Evolutionary conservation across 2,888 invertebrate species (phyloP), one percentile per base, ranked within the genome.

Genomic region (Petrophora chlorosata): DNA sequence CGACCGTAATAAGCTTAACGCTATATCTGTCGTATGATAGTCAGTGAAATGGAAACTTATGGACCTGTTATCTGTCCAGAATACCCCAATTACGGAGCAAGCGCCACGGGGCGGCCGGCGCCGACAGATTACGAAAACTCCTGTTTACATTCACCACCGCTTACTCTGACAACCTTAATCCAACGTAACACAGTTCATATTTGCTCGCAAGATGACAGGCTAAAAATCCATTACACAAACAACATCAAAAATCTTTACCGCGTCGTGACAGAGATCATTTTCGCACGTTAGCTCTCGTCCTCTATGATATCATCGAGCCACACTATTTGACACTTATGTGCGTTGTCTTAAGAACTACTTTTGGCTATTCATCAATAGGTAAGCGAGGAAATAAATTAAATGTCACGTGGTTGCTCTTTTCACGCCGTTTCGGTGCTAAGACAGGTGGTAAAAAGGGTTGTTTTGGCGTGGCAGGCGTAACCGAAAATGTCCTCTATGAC

Each of bases 21-120:
- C 23, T 5, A 17, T 29, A 10, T 17, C 42, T 38, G 36, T 32
- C 32, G 34, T 41, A 17, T 17, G 42, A 49, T 50, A 35, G 34
- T 35, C 49, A 40, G 34, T 39, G 49, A 38, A 39, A 50, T 44
- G 43, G 34, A 44, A 50, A 50, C 49, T 43, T 44, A 44, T 50
- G 28, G 33, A 38, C 12, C 42, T 32, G 39, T 35, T 50, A 50
- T 40, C 49, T 29, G 34, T 48, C 33, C 39, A 44, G 39, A 39
- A 44, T 34, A 44, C 23, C 43, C 49, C 49, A 50, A 50, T 44
- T 39, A 50, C 49, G 34, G 35, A 3, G 26, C 26, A 10, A 17
- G 35, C 35, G 23, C 19, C 40, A 22, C 39, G 38, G 14, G 38
- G 14, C 40, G 29, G 14, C 43, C 38, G 41, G 36, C 42, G 39